Base-by-base conservation (phyloP, 1,140 invertebrate species). In the Ceratina japonica region DNA sequence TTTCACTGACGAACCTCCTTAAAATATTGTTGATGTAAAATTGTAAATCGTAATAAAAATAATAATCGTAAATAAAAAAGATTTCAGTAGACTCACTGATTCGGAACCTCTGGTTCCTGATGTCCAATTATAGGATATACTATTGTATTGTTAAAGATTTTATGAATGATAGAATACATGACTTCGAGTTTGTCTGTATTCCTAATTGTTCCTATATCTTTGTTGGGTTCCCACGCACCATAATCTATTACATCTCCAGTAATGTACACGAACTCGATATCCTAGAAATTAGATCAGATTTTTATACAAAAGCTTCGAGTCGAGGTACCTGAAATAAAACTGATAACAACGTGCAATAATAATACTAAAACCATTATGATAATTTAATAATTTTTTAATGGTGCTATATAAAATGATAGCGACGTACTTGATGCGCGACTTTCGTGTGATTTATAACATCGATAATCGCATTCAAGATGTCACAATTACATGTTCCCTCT, bases 221-320 rank as follows among this genome's bases (percentile, higher is more conserved):
- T 91, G 0, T 95, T 94, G 22, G 96, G 97, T 86, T 95, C 95
- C 96, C 96, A 98, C 22, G 97, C 93, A 86, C 96, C 95, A 88
- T 98, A 97, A 78, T 97, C 95, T 63, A 97, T 95, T 3, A 97
- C 93, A 87, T 98, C 97, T 8, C 97, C 97, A 24, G 97, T 97
- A 91, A 97, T 97, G 84, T 97, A 96, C 75, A 98, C 93, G 22
- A 94, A 94, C 75, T 97, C 95, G 69, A 96, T 93, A 90, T 95
- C 92, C 91, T 95, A 74, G 68, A 75, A 78, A 78, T 80, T 15
- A 62, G 62, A 58, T n/a, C 0, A 24, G 64, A 80, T 52, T 16
- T 18, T 16, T 4, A 56, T 16, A 13, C 13, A 18, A 56, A 56
- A 56, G n/a, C 5, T 3, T 56, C n/a, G 54, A 56, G n/a, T 18